Evolutionary conservation across 2,113 vertebrate genomes (phyloP).

Genomic region (Cnemophilus loriae): DNA sequence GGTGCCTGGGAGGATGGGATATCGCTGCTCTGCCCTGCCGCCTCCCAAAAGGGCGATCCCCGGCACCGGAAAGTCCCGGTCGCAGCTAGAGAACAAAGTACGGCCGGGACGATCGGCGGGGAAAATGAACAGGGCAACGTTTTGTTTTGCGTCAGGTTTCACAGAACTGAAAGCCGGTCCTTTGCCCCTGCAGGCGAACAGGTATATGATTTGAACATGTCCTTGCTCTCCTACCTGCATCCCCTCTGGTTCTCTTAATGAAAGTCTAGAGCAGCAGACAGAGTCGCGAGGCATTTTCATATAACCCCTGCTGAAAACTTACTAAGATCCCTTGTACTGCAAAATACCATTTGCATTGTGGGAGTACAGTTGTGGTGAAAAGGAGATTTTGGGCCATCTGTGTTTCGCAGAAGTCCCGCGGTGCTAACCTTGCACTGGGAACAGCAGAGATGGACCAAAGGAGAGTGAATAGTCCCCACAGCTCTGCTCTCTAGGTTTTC

Average conservation of each 20-base stretch:
- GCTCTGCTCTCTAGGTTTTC: background rate
- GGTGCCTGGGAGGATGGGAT: background rate
- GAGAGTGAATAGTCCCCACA: too few species aligned
- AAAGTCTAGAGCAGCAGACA: background rate
- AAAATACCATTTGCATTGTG: background rate
- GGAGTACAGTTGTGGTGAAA: background rate
- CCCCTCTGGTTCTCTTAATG: background rate
- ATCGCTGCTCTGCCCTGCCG: background rate
- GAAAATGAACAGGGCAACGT: background rate
- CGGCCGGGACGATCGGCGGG: background rate
- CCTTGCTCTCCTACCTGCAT: background rate
- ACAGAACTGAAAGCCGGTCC: background rate
- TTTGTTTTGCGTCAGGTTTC: background rate
- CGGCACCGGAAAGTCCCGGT: background rate
- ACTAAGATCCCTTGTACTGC: background rate
- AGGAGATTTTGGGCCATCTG: background rate
- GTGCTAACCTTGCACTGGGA: background rate
- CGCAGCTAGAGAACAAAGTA: background rate
- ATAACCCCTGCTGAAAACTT: background rate
- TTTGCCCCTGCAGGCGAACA: background rate
- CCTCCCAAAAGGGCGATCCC: background rate
- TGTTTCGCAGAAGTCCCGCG: rapidly evolving
- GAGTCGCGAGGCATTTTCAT: background rate
- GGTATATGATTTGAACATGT: background rate
- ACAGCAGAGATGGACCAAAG: background rate